Base-by-base conservation (phyloP, 2,888 invertebrate genomes). In the Trichopoda pennipes region DNA sequence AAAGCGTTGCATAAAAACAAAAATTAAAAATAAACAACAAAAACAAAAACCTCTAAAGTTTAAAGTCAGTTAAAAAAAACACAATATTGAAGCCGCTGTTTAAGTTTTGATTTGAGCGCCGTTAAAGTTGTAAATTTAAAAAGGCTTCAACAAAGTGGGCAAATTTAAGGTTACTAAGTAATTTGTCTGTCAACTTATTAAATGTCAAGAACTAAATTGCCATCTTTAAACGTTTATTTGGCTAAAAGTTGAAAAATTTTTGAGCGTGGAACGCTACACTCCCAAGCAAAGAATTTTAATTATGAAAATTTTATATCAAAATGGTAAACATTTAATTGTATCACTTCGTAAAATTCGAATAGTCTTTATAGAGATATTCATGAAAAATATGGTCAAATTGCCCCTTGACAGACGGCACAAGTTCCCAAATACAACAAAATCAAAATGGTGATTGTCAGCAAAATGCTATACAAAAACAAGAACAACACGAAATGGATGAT, bases 341-440 rank as follows among this genome's bases (percentile, higher is more conserved):
- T n/a, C n/a, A n/a, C n/a, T n/a, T n/a, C n/a, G n/a, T n/a, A n/a
- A n/a, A n/a, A n/a, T n/a, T n/a, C n/a, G n/a, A n/a, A n/a, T n/a
- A n/a, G n/a, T n/a, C n/a, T n/a, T 82, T 96, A 97, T 89, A 93
- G 96, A 85, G 95, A 95, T 85, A 96, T 97, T 86, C 97, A 97
- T 90, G 96, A 96, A 87, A 96, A 97, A 92, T 97, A 96, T 89
- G 96, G 91, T 3, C 91, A 91, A 86, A 91, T 91, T 7, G 91
- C 91, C 53, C 93, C 91, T 86, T 92, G 91, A 86, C 94, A 92
- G 89, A 93, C 87, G 85, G 84, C 87, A 8, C 87, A 86, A 69
- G 69, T 85, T 16, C 80, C 12, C 82, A 81, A 17, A 82, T 82
- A 44, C 78, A 73, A 23, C 83, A 84, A 78, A 69, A 84, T 76